Conservation (phyloP, 2,888 invertebrate species). For the Neria commutata region DNA sequence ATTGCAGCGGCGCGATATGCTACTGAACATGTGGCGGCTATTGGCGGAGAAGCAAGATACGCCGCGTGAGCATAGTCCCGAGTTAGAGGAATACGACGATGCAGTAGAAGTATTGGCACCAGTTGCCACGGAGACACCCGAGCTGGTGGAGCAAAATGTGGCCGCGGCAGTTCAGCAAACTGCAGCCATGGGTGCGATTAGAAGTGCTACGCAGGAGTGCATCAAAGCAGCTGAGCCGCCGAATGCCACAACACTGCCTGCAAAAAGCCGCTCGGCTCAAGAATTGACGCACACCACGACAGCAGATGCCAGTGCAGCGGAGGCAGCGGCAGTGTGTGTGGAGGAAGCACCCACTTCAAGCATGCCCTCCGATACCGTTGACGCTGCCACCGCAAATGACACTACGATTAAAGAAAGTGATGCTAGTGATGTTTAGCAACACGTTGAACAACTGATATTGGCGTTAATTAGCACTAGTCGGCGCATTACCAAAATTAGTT, state of each 20-base stretch:
- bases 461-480: too few relatives aligned
- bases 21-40: constrained; percentile 52
- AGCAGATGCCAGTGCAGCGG: neutral
- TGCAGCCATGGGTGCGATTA: too few relatives aligned
- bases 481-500: too few relatives aligned
- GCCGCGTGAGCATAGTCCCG: neutral
- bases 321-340: neutral
- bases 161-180: neutral
- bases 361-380: neutral
- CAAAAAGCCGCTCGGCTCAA: neutral
- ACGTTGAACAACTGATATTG: neutral
- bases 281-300: constrained; percentile 1
- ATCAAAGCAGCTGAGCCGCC: too few relatives aligned
- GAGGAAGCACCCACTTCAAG: neutral
- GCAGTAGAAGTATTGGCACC: too few relatives aligned
- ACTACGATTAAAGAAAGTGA: constrained; percentile 6
- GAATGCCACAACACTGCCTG: too few relatives aligned
- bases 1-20: constrained; percentile 35
- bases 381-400: neutral
- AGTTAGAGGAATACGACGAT: neutral
- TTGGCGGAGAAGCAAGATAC: constrained; percentile 50
- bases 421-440: constrained; percentile 29
- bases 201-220: too few relatives aligned
- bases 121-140: too few relatives aligned
- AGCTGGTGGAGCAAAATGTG: too few relatives aligned